Percentiles rank a stretch among this genome's conserved stretches.
These are phyloP conservation scores for Sphaerophoria rueppellii DNA, from an alignment of 2,888 invertebrate species.

Conservation along the genomic window DNA sequence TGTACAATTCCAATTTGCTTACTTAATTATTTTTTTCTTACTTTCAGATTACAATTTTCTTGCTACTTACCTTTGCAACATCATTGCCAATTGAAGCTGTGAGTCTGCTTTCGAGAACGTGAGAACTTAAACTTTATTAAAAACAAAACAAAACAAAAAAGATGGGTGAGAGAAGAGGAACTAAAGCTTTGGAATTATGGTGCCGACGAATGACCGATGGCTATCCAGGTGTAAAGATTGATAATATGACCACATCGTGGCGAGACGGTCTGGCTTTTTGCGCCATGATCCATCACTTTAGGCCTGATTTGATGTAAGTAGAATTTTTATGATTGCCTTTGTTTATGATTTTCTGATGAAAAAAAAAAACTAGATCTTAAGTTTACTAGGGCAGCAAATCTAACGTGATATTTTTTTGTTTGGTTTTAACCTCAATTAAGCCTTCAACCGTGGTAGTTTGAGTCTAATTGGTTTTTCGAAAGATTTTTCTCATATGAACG, in stretches of 20 bases:
- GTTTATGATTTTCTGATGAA: background rate
- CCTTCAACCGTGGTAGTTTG: no score
- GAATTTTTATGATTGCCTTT: conserved; percentile 15
- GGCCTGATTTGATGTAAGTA: conserved; percentile 97
- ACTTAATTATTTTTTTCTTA: conserved; percentile 50
- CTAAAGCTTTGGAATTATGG: conserved; percentile 96
- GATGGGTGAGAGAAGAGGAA: conserved; percentile 92
- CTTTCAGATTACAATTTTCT: conserved; percentile 51
- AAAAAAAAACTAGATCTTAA: background rate
- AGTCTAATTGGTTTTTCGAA: no score
- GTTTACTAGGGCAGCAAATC: background rate
- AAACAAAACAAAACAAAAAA: conserved; percentile 34
- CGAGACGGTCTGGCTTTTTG: conserved; percentile 97
- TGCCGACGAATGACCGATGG: conserved; percentile 94
- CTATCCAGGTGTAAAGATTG: conserved; percentile 94
- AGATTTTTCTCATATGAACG: no score
- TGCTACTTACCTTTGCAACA: background rate
- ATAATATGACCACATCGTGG: conserved; percentile 98
- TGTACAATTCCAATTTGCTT: conserved; percentile 40
- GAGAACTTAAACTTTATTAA: conserved; percentile 46
- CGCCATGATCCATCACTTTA: conserved; percentile 97
- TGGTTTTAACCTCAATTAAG: no score
- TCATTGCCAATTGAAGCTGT: conserved; percentile 10
- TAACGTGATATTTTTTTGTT: no score
- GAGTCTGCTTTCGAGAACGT: conserved; percentile 54